phyloP scores from a whole-genome alignment of 2,888 invertebrate genomes.

The Bombylius discolor region DNA sequence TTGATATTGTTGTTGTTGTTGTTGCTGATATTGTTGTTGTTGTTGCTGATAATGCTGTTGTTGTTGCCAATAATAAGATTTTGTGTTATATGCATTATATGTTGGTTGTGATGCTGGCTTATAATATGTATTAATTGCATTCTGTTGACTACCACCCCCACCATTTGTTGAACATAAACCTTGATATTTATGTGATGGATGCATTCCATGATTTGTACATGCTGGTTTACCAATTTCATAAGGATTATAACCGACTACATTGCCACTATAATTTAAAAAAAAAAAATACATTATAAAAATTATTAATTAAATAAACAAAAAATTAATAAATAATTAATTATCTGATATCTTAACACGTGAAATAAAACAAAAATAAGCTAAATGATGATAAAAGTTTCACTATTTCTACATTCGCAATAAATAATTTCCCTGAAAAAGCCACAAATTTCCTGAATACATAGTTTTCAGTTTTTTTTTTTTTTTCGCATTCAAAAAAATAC shows the following conservation, averaged over 20 bases:
- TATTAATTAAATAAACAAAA: neutral
- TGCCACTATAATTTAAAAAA: constrained; percentile 44
- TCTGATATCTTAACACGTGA: no score
- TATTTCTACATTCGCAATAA: no score
- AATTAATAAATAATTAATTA: no score
- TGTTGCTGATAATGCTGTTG: constrained; percentile 11
- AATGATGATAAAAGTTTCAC: neutral
- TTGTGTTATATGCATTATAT: constrained; percentile 19
- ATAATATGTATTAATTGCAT: constrained; percentile 31
- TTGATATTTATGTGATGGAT: constrained; percentile 56
- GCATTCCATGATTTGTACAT: constrained; percentile 55
- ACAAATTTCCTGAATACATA: no score
- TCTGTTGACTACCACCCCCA: constrained; percentile 39
- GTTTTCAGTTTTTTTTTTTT: no score
- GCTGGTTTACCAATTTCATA: constrained; percentile 63
- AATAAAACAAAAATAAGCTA: neutral
- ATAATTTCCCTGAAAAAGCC: no score
- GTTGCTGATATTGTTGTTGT: constrained; percentile 33
- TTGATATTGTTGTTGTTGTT: constrained; percentile 23
- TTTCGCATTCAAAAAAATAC: no score
- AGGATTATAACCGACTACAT: constrained; percentile 60
- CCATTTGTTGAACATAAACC: constrained; percentile 50
- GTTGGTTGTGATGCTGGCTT: constrained; percentile 38
- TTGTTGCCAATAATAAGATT: constrained; percentile 24
- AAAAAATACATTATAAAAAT: constrained; percentile 8